Evolutionary conservation across 2,888 invertebrate genomes (phyloP).

Genomic region (Isotomurus palustris): DNA sequence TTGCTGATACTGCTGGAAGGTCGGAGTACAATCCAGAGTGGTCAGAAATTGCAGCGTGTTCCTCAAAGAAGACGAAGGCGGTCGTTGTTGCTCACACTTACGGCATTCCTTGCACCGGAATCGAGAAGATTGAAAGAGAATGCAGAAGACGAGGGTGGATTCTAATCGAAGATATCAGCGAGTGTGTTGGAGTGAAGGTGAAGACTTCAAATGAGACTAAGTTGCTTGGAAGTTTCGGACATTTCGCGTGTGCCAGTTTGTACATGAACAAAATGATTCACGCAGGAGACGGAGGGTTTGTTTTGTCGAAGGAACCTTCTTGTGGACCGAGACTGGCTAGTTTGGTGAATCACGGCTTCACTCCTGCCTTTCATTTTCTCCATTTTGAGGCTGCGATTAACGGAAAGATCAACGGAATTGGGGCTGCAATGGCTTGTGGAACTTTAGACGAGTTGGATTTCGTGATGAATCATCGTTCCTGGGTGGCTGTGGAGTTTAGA

Average conservation of each 20-base stretch:
- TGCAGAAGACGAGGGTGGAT: constrained; percentile 23
- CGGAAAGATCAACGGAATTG: constrained; percentile 33
- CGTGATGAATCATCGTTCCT: constrained; percentile 20
- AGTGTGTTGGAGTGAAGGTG: constrained; percentile 28
- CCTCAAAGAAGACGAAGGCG: constrained; percentile 23
- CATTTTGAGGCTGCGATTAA: constrained; percentile 28
- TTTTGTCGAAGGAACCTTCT: constrained; percentile 19
- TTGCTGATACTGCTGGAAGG: constrained; percentile 19
- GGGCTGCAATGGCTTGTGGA: constrained; percentile 33
- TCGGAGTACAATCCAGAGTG: constrained; percentile 26
- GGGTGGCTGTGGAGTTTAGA: constrained; percentile 19
- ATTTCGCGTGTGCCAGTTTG: constrained; percentile 34
- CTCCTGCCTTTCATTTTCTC: constrained; percentile 29
- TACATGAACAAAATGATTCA: constrained; percentile 38
- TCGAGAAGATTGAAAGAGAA: constrained; percentile 18
- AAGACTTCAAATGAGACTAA: background rate
- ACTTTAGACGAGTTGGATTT: constrained; percentile 19
- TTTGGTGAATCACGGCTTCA: constrained; percentile 35
- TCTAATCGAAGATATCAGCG: constrained; percentile 37
- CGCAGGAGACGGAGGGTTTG: constrained; percentile 36
- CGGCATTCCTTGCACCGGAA: constrained; percentile 22
- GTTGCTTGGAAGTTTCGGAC: constrained; percentile 31
- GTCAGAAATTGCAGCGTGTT: constrained; percentile 15
- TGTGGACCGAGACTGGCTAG: constrained; percentile 16
- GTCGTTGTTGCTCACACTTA: constrained; percentile 34